Evolutionary conservation across 2,797 vertebrate genomes (phyloP).

Genomic region (Peromyscus attwateri): DNA sequence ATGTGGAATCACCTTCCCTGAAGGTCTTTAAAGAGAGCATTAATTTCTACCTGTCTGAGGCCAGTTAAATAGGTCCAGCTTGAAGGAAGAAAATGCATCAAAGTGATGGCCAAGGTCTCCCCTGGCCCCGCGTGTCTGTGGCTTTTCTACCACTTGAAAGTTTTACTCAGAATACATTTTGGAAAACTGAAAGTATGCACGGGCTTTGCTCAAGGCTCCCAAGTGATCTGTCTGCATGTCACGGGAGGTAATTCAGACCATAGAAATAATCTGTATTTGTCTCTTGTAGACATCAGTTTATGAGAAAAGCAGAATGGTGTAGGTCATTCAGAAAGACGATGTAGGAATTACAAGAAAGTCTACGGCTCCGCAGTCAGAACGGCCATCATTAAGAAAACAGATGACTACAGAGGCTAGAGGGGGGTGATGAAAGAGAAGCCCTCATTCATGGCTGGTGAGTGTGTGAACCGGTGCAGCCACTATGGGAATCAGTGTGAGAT

Average conservation of each 20-base stretch:
- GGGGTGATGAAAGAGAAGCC: no score
- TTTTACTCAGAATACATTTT: neutral
- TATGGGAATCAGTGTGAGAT: neutral
- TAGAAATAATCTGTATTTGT: neutral
- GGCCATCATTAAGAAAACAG: neutral
- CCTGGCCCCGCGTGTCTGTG: rapidly evolving
- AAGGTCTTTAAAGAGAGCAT: neutral
- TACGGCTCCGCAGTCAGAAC: neutral
- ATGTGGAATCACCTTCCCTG: neutral
- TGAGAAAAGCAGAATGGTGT: neutral
- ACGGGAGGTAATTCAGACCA: neutral
- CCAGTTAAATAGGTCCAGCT: neutral
- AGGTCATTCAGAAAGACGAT: neutral
- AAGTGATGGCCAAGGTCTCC: neutral
- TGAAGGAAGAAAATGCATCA: neutral
- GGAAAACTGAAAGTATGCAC: rapidly evolving
- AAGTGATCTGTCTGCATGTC: neutral
- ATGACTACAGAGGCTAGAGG: no score
- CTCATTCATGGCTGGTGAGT: neutral
- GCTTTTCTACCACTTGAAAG: neutral
- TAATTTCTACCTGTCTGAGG: neutral
- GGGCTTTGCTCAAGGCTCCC: neutral
- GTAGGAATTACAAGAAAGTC: neutral
- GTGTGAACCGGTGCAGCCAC: neutral
- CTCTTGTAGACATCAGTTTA: neutral